Conservation (phyloP, 2,888 invertebrate species). For the Tridacna gigas region DNA sequence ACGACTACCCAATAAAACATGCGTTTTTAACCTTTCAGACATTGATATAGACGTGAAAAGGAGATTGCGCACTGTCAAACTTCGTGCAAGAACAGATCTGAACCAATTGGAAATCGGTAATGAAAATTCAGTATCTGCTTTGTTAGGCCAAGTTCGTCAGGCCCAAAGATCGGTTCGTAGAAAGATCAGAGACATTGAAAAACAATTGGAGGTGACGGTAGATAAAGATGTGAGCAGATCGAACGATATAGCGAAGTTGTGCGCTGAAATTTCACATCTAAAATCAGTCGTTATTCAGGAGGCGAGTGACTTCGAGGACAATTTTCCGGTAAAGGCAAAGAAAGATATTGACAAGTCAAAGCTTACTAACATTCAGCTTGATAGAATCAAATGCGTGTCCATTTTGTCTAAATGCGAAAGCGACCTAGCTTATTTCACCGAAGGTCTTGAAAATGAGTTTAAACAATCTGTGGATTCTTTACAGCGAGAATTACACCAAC, state of each 20-base stretch:
- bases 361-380: not conserved
- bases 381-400: not conserved
- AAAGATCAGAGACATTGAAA: conserved; percentile 1
- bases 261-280: not conserved
- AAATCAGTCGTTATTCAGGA: conserved; percentile 1
- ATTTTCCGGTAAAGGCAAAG: not conserved
- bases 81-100: not conserved
- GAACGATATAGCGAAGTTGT: not conserved
- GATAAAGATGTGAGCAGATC: not conserved
- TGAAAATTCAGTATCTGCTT: not conserved
- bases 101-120: not conserved
- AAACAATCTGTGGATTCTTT: not conserved
- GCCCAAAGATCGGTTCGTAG: not conserved
- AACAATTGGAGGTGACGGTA: not conserved
- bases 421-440: not conserved
- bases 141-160: conserved; percentile 8
- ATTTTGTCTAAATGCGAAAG: not conserved
- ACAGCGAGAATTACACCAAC: not conserved
- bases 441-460: not conserved
- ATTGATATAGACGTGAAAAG: not conserved
- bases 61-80: not conserved
- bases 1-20: not conserved
- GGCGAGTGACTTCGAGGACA: not conserved
- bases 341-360: not conserved
- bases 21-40: not conserved